Evolutionary conservation across 2,888 invertebrate species (phyloP).

Genomic region (Chaetogeoica ovagalla): DNA sequence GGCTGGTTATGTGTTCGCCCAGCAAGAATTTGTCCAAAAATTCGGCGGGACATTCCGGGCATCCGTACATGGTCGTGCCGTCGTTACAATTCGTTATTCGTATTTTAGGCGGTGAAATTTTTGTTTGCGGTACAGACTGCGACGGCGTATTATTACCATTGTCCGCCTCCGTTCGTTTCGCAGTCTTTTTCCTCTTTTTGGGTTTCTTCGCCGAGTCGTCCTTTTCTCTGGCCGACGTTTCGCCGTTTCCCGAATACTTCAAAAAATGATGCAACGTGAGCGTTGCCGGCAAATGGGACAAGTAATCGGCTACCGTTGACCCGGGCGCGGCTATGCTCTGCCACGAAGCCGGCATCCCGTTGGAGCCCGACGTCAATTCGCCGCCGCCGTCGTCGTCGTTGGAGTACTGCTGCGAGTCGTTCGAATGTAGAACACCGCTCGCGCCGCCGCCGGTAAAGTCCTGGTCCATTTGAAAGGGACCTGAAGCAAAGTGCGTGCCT

Average conservation of each 20-base stretch:
- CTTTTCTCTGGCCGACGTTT: slow-evolving; percentile 65
- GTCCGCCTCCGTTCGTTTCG: slow-evolving; percentile 69
- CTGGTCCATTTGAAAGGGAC: slow-evolving; percentile 21
- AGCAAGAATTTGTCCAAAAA: slow-evolving; percentile 81
- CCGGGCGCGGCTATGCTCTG: slow-evolving; percentile 73
- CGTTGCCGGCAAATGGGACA: slow-evolving; percentile 74
- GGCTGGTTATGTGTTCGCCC: slow-evolving; percentile 84
- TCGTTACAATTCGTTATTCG: slow-evolving; percentile 66
- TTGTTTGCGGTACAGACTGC: too few species aligned
- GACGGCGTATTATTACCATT: slow-evolving; percentile 57
- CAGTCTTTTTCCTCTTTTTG: slow-evolving; percentile 77
- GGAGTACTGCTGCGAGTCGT: slow-evolving; percentile 2
- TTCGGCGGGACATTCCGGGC: slow-evolving; percentile 88
- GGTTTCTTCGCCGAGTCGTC: slow-evolving; percentile 13
- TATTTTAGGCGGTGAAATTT: slow-evolving; percentile 62
- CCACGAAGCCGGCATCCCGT: slow-evolving; percentile 61
- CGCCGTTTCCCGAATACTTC: slow-evolving; percentile 69
- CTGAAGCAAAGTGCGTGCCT: slow-evolving; percentile 41
- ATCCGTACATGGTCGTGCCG: slow-evolving; percentile 82
- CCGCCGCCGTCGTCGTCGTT: slow-evolving; percentile 57
- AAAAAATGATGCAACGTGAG: slow-evolving; percentile 80
- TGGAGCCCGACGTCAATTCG: slow-evolving; percentile 56
- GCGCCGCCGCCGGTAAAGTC: slow-evolving; percentile 16
- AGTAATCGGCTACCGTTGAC: slow-evolving; percentile 79
- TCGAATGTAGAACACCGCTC: slow-evolving; percentile 9